A percentile compares a stretch with the other conserved stretches of the same genome.
Evolutionary conservation across 2,113 vertebrate species (phyloP).

Genomic region (Cromileptes altivelis): DNA sequence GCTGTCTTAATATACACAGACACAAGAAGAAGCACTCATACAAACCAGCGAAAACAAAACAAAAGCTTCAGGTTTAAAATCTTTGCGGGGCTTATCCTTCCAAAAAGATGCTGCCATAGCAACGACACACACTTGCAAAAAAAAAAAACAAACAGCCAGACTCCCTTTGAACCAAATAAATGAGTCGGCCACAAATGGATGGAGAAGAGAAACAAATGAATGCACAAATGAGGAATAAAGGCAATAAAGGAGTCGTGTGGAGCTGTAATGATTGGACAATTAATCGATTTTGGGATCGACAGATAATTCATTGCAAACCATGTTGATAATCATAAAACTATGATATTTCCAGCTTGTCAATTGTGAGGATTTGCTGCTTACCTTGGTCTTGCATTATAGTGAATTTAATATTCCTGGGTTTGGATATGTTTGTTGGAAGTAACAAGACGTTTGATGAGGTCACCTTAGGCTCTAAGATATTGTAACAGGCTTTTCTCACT

Average conservation of each 20-base stretch:
- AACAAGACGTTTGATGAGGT: too few relatives aligned
- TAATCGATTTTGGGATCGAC: too few relatives aligned
- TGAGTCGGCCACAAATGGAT: slow-evolving; percentile 32
- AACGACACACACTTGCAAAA: slow-evolving; percentile 50
- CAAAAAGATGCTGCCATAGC: slow-evolving; percentile 62
- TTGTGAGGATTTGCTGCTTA: too few relatives aligned
- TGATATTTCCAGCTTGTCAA: too few relatives aligned
- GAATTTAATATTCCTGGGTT: too few relatives aligned
- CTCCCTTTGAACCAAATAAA: slow-evolving; percentile 57
- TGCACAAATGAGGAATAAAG: slow-evolving; percentile 39
- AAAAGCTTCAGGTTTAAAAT: slow-evolving; percentile 29
- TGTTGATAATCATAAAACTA: too few relatives aligned
- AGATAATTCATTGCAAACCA: too few relatives aligned
- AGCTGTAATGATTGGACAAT: not conserved
- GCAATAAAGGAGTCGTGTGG: slow-evolving; percentile 9
- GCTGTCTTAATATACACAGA: not conserved
- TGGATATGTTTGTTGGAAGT: too few relatives aligned
- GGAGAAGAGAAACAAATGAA: slow-evolving; percentile 44
- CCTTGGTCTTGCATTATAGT: too few relatives aligned
- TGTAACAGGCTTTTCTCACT: too few relatives aligned
- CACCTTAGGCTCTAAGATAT: too few relatives aligned
- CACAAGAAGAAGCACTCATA: not conserved
- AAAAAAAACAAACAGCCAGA: not conserved
- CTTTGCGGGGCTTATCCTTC: slow-evolving; percentile 21
- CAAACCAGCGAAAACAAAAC: not conserved